A percentile compares a stretch with the other conserved stretches of the same genome.
Conservation (phyloP, 2,113 vertebrate species). For the Paracanthobrama guichenoti region DNA sequence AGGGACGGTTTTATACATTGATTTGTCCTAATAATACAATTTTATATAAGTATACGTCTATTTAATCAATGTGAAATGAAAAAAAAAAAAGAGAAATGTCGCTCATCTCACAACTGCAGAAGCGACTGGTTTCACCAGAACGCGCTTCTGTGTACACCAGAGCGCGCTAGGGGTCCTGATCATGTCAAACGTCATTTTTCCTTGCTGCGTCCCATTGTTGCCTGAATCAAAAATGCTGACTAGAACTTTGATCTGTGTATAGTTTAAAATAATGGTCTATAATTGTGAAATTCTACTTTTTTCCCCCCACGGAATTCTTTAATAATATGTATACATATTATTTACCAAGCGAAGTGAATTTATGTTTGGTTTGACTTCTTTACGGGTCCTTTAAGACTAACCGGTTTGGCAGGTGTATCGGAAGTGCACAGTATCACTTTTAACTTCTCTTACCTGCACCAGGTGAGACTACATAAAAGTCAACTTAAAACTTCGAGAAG, state of each 20-base stretch:
- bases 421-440: constrained; percentile 15
- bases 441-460: constrained; percentile 47
- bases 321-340: neutral
- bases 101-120: neutral
- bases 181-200: constrained; percentile 34
- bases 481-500: constrained; percentile 18
- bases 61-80: neutral
- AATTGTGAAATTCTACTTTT: neutral
- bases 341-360: neutral
- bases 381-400: constrained; percentile 47
- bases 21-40: neutral
- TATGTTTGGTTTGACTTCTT: neutral
- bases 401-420: constrained; percentile 61
- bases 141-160: neutral
- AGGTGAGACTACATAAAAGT: constrained; percentile 46
- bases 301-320: neutral
- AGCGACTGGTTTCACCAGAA: neutral
- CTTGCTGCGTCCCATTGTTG: constrained; percentile 13
- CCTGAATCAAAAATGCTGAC: constrained; percentile 41
- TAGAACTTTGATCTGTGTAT: neutral
- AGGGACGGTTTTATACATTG: neutral
- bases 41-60: neutral
- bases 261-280: neutral
- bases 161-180: constrained; percentile 44
- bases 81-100: neutral